These are phyloP conservation scores for Pogonomyrmex californicus DNA, from an alignment of 1,140 invertebrate genomes.

Conservation along the genomic window DNA sequence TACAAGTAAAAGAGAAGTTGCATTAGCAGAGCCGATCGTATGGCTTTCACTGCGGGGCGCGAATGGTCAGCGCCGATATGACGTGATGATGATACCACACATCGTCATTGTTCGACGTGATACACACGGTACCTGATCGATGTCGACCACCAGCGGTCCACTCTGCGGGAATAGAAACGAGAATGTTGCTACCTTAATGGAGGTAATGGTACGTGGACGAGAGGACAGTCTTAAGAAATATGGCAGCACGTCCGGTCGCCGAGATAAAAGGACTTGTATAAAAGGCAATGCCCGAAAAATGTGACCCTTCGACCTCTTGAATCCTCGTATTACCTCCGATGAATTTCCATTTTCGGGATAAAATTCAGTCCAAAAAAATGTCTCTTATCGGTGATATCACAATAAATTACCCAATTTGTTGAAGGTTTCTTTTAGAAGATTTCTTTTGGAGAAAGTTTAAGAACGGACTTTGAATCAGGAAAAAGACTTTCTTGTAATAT, in stretches of 20 bases:
- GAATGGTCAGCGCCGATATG: constrained; percentile 35
- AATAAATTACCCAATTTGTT: background rate
- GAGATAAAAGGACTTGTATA: constrained; percentile 39
- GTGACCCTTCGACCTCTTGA: constrained; percentile 28
- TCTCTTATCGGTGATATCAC: background rate
- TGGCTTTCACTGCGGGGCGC: constrained; percentile 26
- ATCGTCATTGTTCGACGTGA: constrained; percentile 44
- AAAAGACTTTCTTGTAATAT: background rate
- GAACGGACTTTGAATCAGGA: background rate
- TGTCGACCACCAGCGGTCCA: constrained; percentile 29
- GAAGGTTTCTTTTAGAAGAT: background rate
- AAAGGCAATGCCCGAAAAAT: constrained; percentile 3
- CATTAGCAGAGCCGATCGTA: constrained; percentile 22
- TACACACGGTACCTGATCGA: constrained; percentile 41
- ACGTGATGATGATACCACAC: constrained; percentile 24
- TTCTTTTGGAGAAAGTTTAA: background rate
- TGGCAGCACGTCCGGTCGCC: background rate
- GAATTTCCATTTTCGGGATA: constrained; percentile 36
- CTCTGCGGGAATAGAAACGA: background rate
- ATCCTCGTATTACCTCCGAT: background rate
- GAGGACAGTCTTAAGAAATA: constrained; percentile 27
- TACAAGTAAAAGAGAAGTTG: constrained; percentile 23
- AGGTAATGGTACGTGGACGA: constrained; percentile 40
- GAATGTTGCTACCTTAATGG: constrained; percentile 44
- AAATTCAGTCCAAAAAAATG: background rate